These are phyloP conservation scores for Lophochroa leadbeateri DNA, from an alignment of 2,113 vertebrate species.

Conservation along the genomic window DNA sequence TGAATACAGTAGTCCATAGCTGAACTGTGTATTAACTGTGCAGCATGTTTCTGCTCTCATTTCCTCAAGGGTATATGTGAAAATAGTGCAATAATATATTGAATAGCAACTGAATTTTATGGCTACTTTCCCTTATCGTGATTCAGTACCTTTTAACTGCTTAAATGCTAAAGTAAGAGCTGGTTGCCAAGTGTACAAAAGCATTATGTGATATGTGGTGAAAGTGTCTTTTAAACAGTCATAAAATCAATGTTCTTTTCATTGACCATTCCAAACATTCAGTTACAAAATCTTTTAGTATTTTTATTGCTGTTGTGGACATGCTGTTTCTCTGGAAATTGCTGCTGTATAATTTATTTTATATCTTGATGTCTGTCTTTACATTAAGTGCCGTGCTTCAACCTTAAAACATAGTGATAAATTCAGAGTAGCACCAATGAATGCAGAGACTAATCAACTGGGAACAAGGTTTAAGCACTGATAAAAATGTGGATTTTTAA, in stretches of 20 bases:
- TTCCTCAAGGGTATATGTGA: constrained; percentile 1
- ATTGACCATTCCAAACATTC: not conserved
- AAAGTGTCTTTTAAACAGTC: constrained; percentile 19
- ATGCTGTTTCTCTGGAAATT: constrained; percentile 4
- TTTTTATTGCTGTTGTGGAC: constrained; percentile 7
- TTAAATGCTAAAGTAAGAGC: constrained; percentile 3
- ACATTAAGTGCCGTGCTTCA: not conserved
- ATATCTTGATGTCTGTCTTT: not conserved
- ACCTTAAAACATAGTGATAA: not conserved
- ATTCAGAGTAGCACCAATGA: not conserved
- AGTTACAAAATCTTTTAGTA: not conserved
- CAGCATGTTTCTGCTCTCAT: not conserved
- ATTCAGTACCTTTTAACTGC: constrained; percentile 3
- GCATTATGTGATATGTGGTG: not conserved
- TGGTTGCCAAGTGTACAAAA: not conserved
- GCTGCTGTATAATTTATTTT: constrained; percentile 10
- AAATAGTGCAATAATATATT: constrained; percentile 30
- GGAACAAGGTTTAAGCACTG: not conserved
- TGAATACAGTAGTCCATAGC: not conserved
- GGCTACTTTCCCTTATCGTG: not conserved
- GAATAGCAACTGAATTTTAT: not conserved
- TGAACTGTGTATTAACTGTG: not conserved
- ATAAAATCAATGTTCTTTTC: not conserved
- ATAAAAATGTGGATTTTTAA: not conserved
- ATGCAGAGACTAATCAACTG: not conserved